A percentile compares a stretch with the other conserved stretches of the same genome.
Conservation (phyloP, 2,113 vertebrate species). For the Cyprinodon tularosa region DNA sequence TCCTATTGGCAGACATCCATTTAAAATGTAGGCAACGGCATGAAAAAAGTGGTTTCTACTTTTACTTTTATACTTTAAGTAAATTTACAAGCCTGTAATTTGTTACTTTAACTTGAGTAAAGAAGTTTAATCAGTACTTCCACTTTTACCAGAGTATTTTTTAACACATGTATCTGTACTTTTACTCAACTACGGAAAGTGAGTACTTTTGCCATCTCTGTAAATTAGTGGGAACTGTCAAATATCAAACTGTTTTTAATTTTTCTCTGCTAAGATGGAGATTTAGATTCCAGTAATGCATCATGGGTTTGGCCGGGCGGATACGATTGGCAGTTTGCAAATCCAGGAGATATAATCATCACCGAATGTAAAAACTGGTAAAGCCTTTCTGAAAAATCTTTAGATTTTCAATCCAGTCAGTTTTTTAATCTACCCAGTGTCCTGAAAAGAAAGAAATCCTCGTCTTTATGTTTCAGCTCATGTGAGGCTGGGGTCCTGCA, state of each 20-base stretch:
- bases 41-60: no score
- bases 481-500: slow-evolving; percentile 80
- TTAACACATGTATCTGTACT: no score
- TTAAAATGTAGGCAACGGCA: no score
- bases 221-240: background rate
- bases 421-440: background rate
- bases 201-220: background rate
- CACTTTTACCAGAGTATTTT: no score
- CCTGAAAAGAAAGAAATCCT: background rate
- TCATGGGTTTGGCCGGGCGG: slow-evolving; percentile 69
- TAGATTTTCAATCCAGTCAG: background rate
- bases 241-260: background rate
- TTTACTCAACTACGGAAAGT: no score
- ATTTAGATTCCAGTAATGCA: slow-evolving; percentile 59
- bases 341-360: slow-evolving; percentile 81
- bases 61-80: no score
- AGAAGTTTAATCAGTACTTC: no score
- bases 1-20: no score
- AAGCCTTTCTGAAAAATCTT: background rate
- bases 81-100: no score
- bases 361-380: slow-evolving; percentile 87
- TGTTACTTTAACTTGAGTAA: no score
- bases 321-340: slow-evolving; percentile 76
- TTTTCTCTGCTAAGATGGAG: slow-evolving; percentile 7
- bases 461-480: slow-evolving; percentile 70